phyloP scores from a whole-genome alignment of 2,113 vertebrate genomes.

The Embiotoca jacksoni region DNA sequence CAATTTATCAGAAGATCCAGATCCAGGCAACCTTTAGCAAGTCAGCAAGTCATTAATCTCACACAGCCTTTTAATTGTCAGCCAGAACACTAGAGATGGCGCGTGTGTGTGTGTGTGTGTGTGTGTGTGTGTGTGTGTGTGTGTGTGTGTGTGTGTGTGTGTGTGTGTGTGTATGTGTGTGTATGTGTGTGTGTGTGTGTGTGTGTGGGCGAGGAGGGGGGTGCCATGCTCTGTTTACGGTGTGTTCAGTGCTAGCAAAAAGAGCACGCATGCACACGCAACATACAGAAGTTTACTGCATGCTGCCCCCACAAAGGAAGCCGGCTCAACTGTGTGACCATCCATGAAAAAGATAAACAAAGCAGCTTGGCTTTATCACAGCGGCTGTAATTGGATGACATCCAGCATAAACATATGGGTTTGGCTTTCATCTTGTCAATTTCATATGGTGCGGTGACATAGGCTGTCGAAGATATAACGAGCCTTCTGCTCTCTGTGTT shows the following conservation, averaged over 20 bases:
- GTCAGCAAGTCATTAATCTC: background rate
- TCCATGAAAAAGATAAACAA: conserved; percentile 47
- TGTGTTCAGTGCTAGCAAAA: conserved; percentile 36
- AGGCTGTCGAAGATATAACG: conserved; percentile 11
- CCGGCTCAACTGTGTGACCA: conserved; percentile 25
- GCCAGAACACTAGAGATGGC: background rate
- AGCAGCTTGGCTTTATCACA: conserved; percentile 30
- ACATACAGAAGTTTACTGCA: conserved; percentile 24
- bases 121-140: too few species aligned
- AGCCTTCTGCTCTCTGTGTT: background rate
- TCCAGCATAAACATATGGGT: conserved; percentile 48
- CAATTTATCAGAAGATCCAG: background rate
- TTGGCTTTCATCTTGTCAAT: conserved; percentile 53
- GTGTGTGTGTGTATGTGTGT: too few species aligned
- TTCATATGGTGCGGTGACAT: conserved; percentile 20
- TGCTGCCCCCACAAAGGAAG: conserved; percentile 10
- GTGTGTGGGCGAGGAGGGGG: background rate
- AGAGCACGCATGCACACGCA: background rate
- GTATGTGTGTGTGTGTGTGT: too few species aligned
- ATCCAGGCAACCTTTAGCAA: conserved; percentile 4
- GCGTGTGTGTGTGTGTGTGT: too few species aligned
- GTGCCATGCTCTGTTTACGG: conserved; percentile 41
- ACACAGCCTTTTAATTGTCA: background rate
- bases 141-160: too few species aligned
- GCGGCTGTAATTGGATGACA: conserved; percentile 28